Conservation (phyloP, 2,888 invertebrate species). For the Drosophila ustulata region DNA sequence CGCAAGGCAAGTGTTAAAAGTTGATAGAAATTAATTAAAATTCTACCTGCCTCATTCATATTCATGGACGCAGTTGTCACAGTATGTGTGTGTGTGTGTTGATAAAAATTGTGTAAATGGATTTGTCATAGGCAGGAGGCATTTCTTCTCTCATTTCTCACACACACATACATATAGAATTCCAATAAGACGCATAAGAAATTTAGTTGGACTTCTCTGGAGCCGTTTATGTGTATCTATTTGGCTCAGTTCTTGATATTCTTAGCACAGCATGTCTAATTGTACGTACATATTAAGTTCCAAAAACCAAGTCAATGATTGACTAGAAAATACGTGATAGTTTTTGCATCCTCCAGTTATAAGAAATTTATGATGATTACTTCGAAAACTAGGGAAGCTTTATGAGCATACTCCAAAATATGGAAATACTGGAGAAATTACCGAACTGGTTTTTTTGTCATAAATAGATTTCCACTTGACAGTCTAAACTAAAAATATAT, state of each 20-base stretch:
- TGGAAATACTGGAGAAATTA: background rate
- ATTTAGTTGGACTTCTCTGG: background rate
- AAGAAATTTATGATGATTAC: too few relatives aligned
- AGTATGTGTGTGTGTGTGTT: background rate
- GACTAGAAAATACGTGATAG: background rate
- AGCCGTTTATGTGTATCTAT: background rate
- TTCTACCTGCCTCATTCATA: background rate
- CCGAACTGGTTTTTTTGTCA: background rate
- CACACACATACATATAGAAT: background rate
- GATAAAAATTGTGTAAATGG: slow-evolving; percentile 12
- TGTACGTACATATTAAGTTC: background rate
- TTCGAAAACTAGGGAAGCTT: background rate
- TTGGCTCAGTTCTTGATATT: background rate
- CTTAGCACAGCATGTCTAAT: background rate
- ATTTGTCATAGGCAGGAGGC: slow-evolving; percentile 5
- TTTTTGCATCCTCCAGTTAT: background rate
- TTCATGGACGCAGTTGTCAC: background rate
- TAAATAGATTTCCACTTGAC: background rate
- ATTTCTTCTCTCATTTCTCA: slow-evolving; percentile 4
- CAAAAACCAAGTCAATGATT: background rate
- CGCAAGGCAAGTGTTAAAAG: slow-evolving; percentile 51
- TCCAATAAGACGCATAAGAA: background rate
- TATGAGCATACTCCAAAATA: background rate
- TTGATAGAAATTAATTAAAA: slow-evolving; percentile 1
- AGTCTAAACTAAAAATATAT: background rate